These are phyloP conservation scores for Catharus fuscescens DNA, from an alignment of 2,113 vertebrate genomes.

Conservation along the genomic window DNA sequence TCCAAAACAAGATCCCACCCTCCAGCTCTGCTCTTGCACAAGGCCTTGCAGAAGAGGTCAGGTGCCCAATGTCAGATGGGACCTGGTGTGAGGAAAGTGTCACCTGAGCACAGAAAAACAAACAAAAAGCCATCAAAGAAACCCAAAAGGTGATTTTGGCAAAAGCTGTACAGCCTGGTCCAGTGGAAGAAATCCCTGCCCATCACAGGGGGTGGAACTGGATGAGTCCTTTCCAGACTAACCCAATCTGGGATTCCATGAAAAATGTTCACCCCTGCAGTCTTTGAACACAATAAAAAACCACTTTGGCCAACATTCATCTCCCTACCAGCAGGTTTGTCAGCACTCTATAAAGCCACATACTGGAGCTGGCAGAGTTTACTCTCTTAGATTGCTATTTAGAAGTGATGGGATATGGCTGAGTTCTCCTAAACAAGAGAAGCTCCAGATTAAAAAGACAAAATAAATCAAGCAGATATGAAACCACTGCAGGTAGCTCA, in stretches of 20 bases:
- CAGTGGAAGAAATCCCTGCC: background rate
- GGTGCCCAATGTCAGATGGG: background rate
- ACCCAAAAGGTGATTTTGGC: background rate
- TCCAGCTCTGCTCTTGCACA: background rate
- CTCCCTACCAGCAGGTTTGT: background rate
- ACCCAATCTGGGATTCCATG: background rate
- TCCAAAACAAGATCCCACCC: background rate
- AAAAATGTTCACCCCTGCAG: background rate
- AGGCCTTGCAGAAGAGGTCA: background rate
- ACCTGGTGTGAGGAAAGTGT: fast-evolving
- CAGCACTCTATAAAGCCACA: background rate
- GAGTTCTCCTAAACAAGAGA: background rate
- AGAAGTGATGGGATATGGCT: background rate
- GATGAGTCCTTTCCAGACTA: background rate
- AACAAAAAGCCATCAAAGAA: background rate
- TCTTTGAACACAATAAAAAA: background rate
- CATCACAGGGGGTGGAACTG: background rate
- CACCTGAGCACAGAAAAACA: background rate
- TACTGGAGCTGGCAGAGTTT: background rate
- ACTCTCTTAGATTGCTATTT: background rate
- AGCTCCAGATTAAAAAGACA: background rate
- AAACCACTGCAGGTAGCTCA: background rate
- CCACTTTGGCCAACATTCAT: background rate
- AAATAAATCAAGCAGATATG: background rate
- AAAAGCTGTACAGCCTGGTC: background rate